Evolutionary conservation across 1,140 invertebrate species (phyloP).

Genomic region (Mya arenaria): DNA sequence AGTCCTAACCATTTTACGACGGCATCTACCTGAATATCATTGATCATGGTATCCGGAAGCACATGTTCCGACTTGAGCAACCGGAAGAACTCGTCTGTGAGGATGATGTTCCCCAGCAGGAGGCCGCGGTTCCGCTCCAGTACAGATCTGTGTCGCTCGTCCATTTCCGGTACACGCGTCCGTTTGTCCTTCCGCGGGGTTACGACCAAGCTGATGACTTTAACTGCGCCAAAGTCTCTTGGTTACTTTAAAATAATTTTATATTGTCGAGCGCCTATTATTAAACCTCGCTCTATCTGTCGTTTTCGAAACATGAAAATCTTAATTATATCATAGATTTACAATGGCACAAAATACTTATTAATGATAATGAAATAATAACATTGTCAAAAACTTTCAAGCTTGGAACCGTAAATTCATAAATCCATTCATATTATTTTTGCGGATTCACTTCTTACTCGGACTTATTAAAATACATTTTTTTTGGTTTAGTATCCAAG

Average conservation of each 20-base stretch:
- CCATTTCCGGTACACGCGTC: not conserved
- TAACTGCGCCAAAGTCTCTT: not conserved
- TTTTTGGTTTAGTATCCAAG: too few species aligned
- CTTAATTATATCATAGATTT: too few species aligned
- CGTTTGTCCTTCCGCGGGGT: not conserved
- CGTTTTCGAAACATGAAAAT: not conserved
- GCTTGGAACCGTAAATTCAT: too few species aligned
- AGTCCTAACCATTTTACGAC: too few species aligned
- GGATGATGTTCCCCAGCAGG: conserved; percentile 26
- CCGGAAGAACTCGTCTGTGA: conserved; percentile 41
- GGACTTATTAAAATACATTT: too few species aligned
- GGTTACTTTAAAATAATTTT: not conserved
- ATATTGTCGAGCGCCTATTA: not conserved
- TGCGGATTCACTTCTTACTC: too few species aligned
- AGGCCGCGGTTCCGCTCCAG: conserved; percentile 42
- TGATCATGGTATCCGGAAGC: conserved; percentile 51
- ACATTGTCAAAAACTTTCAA: too few species aligned
- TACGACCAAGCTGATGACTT: not conserved
- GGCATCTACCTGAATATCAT: conserved; percentile 46
- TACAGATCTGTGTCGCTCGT: conserved; percentile 31
- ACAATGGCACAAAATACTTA: too few species aligned
- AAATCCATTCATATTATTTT: too few species aligned
- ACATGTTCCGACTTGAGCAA: conserved; percentile 32
- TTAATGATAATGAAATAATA: too few species aligned
- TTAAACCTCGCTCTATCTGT: not conserved